phyloP scores from a whole-genome alignment of 2,113 vertebrate genomes.

The Proteles cristata region DNA sequence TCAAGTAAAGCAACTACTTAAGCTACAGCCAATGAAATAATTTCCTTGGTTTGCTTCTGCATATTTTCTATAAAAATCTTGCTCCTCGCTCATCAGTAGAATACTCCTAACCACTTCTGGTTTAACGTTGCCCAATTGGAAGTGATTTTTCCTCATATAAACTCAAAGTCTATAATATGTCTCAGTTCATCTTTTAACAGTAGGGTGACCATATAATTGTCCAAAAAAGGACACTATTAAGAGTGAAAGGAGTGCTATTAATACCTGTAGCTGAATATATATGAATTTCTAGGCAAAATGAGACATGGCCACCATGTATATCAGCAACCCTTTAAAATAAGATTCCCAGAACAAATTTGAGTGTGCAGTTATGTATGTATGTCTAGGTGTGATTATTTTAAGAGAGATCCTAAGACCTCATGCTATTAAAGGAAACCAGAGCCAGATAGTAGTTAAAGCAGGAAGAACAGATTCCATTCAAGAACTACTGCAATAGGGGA shows the following conservation, averaged over 20 bases:
- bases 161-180: neutral
- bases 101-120: neutral
- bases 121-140: neutral
- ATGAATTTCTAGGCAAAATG: neutral
- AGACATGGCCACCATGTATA: neutral
- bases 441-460: neutral
- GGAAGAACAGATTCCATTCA: neutral
- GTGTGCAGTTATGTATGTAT: neutral
- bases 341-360: neutral
- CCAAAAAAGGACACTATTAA: neutral
- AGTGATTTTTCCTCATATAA: conserved; percentile 4
- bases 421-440: neutral
- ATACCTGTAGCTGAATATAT: neutral
- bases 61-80: neutral
- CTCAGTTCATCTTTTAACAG: neutral
- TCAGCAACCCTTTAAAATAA: neutral
- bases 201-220: neutral
- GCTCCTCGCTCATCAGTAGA: neutral
- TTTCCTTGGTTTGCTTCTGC: neutral
- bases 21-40: neutral
- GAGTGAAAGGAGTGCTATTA: neutral
- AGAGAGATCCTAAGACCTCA: neutral
- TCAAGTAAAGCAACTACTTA: neutral
- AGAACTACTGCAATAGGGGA: neutral
- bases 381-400: neutral